Conservation (phyloP, 2,888 invertebrate genomes). For the Anaspis maculata region DNA sequence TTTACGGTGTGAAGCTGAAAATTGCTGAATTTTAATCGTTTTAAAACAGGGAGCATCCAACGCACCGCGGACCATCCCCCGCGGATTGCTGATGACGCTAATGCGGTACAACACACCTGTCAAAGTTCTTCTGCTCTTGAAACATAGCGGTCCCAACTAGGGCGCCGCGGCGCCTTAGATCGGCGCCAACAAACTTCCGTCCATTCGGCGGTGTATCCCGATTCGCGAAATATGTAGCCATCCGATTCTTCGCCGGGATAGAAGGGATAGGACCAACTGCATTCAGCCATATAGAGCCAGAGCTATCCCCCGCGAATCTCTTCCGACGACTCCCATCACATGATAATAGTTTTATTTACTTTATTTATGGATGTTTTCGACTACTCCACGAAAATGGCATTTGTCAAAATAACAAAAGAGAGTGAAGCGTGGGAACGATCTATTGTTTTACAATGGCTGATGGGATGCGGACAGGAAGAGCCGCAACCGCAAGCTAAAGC, state of each 20-base stretch:
- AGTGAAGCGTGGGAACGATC: conserved; percentile 18
- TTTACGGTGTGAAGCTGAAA: too few relatives aligned
- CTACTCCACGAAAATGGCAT: conserved; percentile 38
- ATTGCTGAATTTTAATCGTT: too few relatives aligned
- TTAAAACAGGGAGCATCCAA: too few relatives aligned
- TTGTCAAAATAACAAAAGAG: conserved; percentile 39
- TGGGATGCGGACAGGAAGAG: conserved; percentile 2
- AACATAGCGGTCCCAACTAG: conserved; percentile 24
- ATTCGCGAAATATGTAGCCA: conserved; percentile 24
- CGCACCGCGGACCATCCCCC: too few relatives aligned
- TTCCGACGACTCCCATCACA: conserved; percentile 7
- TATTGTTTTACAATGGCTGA: conserved; percentile 16
- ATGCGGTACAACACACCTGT: conserved; percentile 14
- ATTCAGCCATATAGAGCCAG: conserved; percentile 6
- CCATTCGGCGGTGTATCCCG: conserved; percentile 22
- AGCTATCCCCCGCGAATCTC: conserved; percentile 3
- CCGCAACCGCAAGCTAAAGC: too few relatives aligned
- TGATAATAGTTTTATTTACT: conserved; percentile 35
- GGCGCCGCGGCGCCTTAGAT: conserved; percentile 46
- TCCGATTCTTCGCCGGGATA: conserved; percentile 12
- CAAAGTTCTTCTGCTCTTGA: conserved; percentile 10
- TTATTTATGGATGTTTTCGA: conserved; percentile 43
- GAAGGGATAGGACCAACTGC: conserved; percentile 11
- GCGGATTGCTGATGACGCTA: too few relatives aligned
- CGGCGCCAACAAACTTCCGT: conserved; percentile 31